These are phyloP conservation scores for Trachelus tabidus DNA, from an alignment of 2,888 invertebrate species.

Conservation along the genomic window DNA sequence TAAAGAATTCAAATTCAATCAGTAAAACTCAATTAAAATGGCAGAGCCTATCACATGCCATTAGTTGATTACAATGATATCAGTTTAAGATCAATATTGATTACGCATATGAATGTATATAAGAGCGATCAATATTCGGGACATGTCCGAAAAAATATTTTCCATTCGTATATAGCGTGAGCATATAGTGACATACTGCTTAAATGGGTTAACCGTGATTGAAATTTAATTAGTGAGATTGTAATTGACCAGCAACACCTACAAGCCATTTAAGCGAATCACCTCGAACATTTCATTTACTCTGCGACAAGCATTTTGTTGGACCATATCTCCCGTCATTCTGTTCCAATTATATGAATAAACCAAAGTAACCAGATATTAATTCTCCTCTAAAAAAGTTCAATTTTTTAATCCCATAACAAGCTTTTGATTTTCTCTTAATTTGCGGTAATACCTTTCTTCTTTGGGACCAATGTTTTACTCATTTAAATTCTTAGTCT, in stretches of 20 bases:
- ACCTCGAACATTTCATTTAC: background rate
- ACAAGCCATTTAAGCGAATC: background rate
- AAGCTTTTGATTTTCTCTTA: background rate
- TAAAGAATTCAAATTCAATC: background rate
- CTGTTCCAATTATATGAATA: background rate
- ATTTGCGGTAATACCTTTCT: background rate
- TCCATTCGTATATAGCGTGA: slow-evolving; percentile 35
- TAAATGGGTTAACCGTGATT: slow-evolving; percentile 55
- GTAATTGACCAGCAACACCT: background rate
- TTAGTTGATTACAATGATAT: background rate
- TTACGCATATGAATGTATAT: slow-evolving; percentile 33
- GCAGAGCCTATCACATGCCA: background rate
- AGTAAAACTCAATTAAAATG: background rate
- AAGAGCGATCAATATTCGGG: slow-evolving; percentile 42
- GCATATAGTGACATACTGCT: slow-evolving; percentile 47
- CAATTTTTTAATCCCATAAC: background rate
- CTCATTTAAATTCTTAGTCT: no score
- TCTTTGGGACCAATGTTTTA: background rate
- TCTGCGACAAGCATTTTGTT: background rate
- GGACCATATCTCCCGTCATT: background rate
- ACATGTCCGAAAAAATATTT: slow-evolving; percentile 50
- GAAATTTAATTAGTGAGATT: slow-evolving; percentile 40
- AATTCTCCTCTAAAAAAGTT: background rate
- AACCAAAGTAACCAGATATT: background rate
- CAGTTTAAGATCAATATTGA: background rate